A percentile compares a stretch with the other conserved stretches of the same genome.
Evolutionary conservation across 2,888 invertebrate species (phyloP).

Genomic region (Mechanitis mazaeus): DNA sequence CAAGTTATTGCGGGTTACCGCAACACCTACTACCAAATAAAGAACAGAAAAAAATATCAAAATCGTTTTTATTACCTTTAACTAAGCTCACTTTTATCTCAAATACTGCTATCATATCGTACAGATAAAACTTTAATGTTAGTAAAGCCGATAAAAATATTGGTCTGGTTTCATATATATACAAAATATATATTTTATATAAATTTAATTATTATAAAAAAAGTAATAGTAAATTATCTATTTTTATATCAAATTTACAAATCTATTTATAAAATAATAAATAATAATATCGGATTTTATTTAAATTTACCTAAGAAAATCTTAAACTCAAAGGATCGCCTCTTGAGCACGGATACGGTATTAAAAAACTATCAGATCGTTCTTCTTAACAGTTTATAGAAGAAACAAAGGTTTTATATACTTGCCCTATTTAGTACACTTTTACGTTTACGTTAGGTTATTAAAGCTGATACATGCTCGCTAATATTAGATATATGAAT

Average conservation of each 20-base stretch:
- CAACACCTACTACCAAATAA: not conserved
- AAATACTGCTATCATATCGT: not conserved
- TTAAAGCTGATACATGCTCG: no score
- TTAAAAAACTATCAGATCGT: constrained; percentile 10
- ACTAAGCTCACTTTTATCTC: not conserved
- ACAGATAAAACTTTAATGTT: no score
- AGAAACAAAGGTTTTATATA: not conserved
- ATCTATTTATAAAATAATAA: no score
- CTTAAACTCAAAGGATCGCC: constrained; percentile 20
- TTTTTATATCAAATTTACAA: no score
- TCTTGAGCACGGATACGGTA: constrained; percentile 21
- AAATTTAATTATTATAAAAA: no score
- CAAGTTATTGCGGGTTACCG: constrained; percentile 4
- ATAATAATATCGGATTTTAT: constrained; percentile 4
- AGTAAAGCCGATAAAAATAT: no score
- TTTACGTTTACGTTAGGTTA: no score
- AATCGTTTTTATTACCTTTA: not conserved
- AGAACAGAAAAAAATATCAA: not conserved
- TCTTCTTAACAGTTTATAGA: constrained; percentile 10
- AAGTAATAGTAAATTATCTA: no score
- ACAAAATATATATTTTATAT: no score
- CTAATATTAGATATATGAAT: no score
- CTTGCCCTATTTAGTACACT: not conserved
- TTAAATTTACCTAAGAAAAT: constrained; percentile 18
- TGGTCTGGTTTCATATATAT: no score